Evolutionary conservation across 2,113 vertebrate genomes (phyloP), one percentile per base, ranked within the genome.

Genomic region (Ictalurus punctatus): DNA sequence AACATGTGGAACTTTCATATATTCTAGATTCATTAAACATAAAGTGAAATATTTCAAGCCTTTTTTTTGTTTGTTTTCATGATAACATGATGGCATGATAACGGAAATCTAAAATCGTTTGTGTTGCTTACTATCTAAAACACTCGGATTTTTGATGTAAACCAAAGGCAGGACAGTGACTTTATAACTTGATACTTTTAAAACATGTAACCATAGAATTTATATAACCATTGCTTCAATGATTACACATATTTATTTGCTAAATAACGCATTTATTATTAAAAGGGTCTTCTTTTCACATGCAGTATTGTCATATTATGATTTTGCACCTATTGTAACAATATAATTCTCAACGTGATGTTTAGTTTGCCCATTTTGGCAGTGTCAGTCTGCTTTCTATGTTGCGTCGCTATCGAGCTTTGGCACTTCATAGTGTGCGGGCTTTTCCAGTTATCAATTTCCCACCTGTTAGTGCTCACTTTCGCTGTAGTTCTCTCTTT

Each of bases 381-480:
- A 76, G 37, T 44, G 73, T 25, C 69, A 25, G 48, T 37, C 16
- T 37, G 71, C n/a, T 87, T 37, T 59, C 73, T 34, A 19, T 71
- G 30, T 30, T 7, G 69, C 16, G 23, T 54, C 56, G 61, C 14
- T n/a, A n/a, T 59, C 23, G 58, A 40, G 21, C 40, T 87, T 23
- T 61, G 71, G 86, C 14, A 9, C 21, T 83, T 37, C 21, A 37
- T 59, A 40, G 56, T 34, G 27, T 83, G 82, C 40, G 82, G 82
- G 56, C 19, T 34, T n/a, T 48, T 37, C 81, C 67, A 78, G 16
- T 78, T 44, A 54, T 91, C 79, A 86, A 61, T 61, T 67, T 56
- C 85, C 74, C 21, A 59, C 54, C 37, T 76, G 40, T 76, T 44
- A 25, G 37, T 76, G 78, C 81, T 40, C 34, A 84, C 61, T n/a